phyloP scores from a whole-genome alignment of 2,113 vertebrate genomes.

The Piliocolobus tephrosceles region DNA sequence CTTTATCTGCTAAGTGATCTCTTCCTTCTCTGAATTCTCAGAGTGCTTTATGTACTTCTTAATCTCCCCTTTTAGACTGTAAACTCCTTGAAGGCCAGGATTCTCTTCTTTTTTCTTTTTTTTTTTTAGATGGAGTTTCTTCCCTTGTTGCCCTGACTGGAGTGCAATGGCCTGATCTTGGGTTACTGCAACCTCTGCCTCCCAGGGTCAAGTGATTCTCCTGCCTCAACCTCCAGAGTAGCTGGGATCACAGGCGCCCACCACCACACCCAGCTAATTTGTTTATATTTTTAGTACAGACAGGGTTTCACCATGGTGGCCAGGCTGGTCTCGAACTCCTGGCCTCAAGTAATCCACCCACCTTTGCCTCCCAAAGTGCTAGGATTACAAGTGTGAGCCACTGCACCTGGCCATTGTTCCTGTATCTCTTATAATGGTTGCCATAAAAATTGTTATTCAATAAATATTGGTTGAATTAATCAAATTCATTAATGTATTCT shows the following conservation, averaged over 20 bases:
- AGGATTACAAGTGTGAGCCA: no score
- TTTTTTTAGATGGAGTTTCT: neutral
- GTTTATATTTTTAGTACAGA: no score
- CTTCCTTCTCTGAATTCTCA: slow-evolving; percentile 1
- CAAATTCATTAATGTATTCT: slow-evolving; percentile 15
- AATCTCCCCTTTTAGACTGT: neutral
- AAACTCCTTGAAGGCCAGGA: neutral
- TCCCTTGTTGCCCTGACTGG: no score
- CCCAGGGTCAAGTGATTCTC: no score
- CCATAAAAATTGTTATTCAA: slow-evolving; percentile 13
- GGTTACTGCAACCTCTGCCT: no score
- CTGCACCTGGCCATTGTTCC: neutral
- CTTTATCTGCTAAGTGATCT: neutral
- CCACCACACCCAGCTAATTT: no score
- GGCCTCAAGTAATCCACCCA: neutral
- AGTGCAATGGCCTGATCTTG: no score
- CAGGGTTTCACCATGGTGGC: no score
- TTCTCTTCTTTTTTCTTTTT: neutral
- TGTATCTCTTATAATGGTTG: neutral
- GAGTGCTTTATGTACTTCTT: neutral
- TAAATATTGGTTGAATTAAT: slow-evolving; percentile 14
- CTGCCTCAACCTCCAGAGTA: no score
- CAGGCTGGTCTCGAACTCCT: neutral
- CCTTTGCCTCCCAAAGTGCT: neutral
- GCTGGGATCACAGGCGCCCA: no score